A percentile compares a stretch with the other conserved stretches of the same genome.
These are phyloP conservation scores for Tribolium madens DNA, from an alignment of 1,140 invertebrate genomes.

Conservation along the genomic window DNA sequence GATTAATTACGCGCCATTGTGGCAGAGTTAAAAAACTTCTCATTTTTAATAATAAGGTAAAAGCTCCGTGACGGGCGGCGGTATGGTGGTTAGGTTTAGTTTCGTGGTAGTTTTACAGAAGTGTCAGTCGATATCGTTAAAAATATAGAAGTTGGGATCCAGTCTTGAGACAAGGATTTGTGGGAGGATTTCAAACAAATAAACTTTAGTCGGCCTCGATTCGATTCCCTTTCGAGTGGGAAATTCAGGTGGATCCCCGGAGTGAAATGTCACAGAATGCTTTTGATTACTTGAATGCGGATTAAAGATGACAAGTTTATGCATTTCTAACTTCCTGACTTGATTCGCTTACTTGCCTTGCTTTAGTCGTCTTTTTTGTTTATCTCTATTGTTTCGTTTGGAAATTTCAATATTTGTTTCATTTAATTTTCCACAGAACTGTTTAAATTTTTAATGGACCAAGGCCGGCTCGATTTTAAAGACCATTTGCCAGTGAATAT, in stretches of 20 bases:
- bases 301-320: conserved; percentile 50
- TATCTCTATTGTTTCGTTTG: conserved; percentile 25
- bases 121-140: conserved; percentile 24
- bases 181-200: conserved; percentile 47
- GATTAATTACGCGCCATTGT: conserved; percentile 1
- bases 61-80: neutral
- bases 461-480: conserved; percentile 19
- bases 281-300: conserved; percentile 48
- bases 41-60: conserved; percentile 12
- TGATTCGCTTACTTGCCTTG: conserved; percentile 24
- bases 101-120: conserved; percentile 1
- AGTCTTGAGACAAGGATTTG: conserved; percentile 35
- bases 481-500: conserved; percentile 13
- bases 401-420: conserved; percentile 36
- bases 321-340: conserved; percentile 35
- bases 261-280: conserved; percentile 50
- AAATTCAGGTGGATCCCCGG: conserved; percentile 47
- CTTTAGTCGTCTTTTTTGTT: conserved; percentile 36
- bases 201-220: conserved; percentile 47
- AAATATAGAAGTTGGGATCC: conserved; percentile 30
- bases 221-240: conserved; percentile 38
- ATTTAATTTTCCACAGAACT: conserved; percentile 19
- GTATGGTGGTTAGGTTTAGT: conserved; percentile 6
- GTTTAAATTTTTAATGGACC: conserved; percentile 25
- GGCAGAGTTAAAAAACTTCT: neutral